Evolutionary conservation across 1,140 invertebrate genomes (phyloP).

Genomic region (Halictus rubicundus): DNA sequence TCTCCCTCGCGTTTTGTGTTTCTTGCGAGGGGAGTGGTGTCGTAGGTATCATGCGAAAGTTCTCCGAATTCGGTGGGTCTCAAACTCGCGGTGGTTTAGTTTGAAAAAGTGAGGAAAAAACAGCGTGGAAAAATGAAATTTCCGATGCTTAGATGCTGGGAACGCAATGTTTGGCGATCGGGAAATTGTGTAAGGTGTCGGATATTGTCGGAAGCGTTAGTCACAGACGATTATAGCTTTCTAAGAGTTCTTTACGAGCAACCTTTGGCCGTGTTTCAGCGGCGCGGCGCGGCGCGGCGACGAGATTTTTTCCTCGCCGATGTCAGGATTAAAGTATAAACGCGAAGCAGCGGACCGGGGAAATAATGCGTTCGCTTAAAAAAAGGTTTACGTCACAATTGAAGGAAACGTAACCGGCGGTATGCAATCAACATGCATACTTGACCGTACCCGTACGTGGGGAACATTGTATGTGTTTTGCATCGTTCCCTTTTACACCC

Average conservation of each 20-base stretch:
- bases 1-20: too few species aligned
- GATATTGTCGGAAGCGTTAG: conserved; percentile 20
- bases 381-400: conserved; percentile 43
- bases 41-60: too few species aligned
- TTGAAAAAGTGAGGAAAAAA: too few species aligned
- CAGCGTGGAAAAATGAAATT: too few species aligned
- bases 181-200: not conserved
- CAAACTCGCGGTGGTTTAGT: too few species aligned
- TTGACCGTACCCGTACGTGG: not conserved
- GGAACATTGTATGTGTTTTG: conserved; percentile 30
- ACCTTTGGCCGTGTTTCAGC: not conserved
- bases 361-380: conserved; percentile 3
- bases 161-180: not conserved
- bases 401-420: conserved; percentile 25
- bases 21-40: too few species aligned
- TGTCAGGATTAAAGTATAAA: not conserved
- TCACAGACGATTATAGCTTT: conserved; percentile 19
- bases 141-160: too few species aligned
- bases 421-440: conserved; percentile 32
- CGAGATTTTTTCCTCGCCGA: not conserved
- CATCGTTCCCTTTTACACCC: conserved; percentile 21
- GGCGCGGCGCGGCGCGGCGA: too few species aligned
- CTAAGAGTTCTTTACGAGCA: conserved; percentile 15
- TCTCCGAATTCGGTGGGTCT: too few species aligned
- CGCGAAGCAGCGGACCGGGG: not conserved